Conservation (phyloP, 2,797 vertebrate species). For the Oreonectes daqikongensis region DNA sequence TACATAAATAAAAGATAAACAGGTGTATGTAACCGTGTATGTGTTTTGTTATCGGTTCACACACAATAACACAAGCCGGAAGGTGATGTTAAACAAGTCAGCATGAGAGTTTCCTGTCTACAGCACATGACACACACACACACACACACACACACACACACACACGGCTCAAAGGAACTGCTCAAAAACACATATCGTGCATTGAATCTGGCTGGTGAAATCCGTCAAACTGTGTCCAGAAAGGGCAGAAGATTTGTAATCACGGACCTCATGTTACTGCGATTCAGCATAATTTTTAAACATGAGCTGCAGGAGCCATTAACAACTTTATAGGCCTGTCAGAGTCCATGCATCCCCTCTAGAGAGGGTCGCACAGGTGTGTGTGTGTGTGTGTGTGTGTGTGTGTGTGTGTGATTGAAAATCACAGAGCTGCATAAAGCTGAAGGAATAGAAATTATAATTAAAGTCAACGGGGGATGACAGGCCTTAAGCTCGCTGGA, state of each 20-base stretch:
- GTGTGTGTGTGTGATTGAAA: conserved; percentile 50
- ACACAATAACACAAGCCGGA: conserved; percentile 32
- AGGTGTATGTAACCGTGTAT: not conserved
- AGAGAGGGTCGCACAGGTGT: conserved; percentile 35
- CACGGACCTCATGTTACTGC: conserved; percentile 26
- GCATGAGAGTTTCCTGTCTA: conserved; percentile 20
- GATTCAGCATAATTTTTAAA: conserved; percentile 30
- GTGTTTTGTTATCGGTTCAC: not conserved
- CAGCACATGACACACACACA: not conserved
- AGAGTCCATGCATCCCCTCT: conserved; percentile 20
- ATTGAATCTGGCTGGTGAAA: conserved; percentile 1
- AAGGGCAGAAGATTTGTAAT: conserved; percentile 35
- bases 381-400: conserved; percentile 25
- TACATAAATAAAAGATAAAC: not conserved
- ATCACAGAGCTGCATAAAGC: conserved; percentile 57
- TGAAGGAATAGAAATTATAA: conserved; percentile 58
- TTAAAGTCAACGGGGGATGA: conserved; percentile 62
- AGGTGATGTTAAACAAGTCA: conserved; percentile 34
- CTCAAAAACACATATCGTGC: not conserved
- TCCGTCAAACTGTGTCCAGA: conserved; percentile 11
- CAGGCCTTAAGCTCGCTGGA: conserved; percentile 56
- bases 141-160: not conserved
- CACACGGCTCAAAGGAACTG: conserved; percentile 15
- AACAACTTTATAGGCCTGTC: conserved; percentile 44
- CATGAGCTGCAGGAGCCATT: conserved; percentile 38